Conservation (phyloP, 2,113 vertebrate species). For the Sander lucioperca region DNA sequence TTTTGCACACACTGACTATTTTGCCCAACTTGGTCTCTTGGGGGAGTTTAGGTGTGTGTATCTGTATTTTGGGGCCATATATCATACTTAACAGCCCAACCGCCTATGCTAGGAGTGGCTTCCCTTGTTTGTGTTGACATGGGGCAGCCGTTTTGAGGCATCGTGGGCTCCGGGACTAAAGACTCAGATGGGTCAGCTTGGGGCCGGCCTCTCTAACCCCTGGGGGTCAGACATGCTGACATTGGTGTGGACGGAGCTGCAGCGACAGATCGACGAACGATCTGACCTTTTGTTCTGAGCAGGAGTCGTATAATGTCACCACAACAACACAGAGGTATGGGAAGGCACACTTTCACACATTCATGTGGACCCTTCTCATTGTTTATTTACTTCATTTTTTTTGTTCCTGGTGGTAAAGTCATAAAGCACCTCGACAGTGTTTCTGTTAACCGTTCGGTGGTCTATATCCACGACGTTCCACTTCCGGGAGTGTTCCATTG, state of each 20-base stretch:
- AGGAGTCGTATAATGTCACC: conserved; percentile 37
- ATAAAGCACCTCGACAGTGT: not conserved
- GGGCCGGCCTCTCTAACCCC: conserved; percentile 61
- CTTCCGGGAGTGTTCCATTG: no score
- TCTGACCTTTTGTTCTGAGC: conserved; percentile 49
- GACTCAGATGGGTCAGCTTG: conserved; percentile 44
- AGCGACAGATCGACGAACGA: conserved; percentile 9
- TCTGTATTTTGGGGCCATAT: conserved; percentile 54
- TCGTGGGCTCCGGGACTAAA: conserved; percentile 39
- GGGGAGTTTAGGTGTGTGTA: conserved; percentile 52
- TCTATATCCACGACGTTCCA: no score
- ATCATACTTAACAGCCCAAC: conserved; percentile 59
- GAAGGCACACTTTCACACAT: conserved; percentile 25
- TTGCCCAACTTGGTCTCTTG: conserved; percentile 34
- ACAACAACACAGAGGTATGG: conserved; percentile 19
- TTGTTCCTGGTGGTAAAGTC: not conserved
- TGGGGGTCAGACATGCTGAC: conserved; percentile 66
- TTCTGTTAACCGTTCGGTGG: not conserved
- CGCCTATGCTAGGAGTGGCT: conserved; percentile 34
- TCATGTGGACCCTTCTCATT: not conserved
- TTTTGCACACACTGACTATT: conserved; percentile 48
- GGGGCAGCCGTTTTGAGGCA: conserved; percentile 54
- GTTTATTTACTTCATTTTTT: conserved; percentile 24
- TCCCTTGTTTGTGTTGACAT: conserved; percentile 66
- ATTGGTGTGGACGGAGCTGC: conserved; percentile 15